Conservation (phyloP, 1,140 invertebrate species). For the Rhopalosiphum padi region DNA sequence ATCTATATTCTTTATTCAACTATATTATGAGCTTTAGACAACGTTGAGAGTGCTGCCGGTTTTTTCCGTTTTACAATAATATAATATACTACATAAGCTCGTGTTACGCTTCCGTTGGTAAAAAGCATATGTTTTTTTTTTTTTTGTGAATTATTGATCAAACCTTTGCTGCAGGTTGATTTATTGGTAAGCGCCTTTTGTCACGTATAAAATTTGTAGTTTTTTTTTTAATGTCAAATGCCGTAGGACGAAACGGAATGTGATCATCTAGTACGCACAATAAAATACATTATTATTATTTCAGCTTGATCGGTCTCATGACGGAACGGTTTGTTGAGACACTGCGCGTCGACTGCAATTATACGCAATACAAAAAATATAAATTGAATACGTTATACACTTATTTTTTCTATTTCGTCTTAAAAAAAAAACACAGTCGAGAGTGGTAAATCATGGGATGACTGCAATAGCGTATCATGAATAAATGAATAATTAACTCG, state of each 20-base stretch:
- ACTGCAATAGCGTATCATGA: neutral
- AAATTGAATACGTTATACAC: neutral
- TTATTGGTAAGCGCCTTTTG: neutral
- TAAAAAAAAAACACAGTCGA: neutral
- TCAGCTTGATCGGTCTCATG: neutral
- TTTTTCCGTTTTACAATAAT: neutral
- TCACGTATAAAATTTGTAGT: neutral
- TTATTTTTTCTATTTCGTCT: neutral
- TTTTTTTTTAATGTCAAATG: neutral
- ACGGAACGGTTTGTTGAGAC: neutral
- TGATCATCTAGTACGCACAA: neutral
- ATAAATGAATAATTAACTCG: neutral
- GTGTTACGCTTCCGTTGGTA: neutral
- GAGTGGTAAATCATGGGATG: neutral
- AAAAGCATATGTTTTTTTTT: neutral
- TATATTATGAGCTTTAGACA: neutral
- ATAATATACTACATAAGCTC: neutral
- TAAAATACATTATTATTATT: constrained; percentile 3
- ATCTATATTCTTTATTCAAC: neutral
- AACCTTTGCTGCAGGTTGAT: neutral
- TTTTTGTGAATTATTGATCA: constrained; percentile 14
- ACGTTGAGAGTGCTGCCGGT: neutral
- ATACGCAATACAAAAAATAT: neutral
- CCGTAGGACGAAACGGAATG: neutral
- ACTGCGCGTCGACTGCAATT: neutral